Base-by-base conservation (phyloP, 2,113 vertebrate genomes). In the Trichechus manatus region DNA sequence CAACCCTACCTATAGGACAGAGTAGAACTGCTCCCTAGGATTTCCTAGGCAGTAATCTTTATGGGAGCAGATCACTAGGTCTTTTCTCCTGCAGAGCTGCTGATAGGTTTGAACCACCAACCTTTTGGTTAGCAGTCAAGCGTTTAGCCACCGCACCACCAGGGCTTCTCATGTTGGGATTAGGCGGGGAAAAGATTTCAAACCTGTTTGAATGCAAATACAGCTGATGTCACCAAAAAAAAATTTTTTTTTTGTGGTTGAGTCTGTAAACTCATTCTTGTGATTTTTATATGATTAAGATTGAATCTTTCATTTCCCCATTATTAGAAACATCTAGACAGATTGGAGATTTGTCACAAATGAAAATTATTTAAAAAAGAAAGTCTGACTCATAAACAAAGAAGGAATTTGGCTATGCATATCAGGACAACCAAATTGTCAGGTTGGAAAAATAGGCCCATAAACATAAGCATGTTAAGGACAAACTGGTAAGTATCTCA, bases 201-300 rank as follows among this genome's bases (percentile, higher is more conserved):
- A 7, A 36, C 25, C 29, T 8, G 29, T 87, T 93, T 95, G 66
- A 88, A 72, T 90, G 50, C 96, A 94, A 93, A 64, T n/a, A 61
- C 14, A 92, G 63, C 25, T 93, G 63, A 68, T 80, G 42, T 95
- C 31, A 39, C 36, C 22, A 70, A 66, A 70, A 83, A 63, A 22
- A 25, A 2, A 15, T 72, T 86, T 72, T 93, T 74, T 39, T 39
- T 39, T 39, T 88, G 53, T 82, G 20, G 39, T 33, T 79, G 36
- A 89, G 31, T 70, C 39, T 9, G 36, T 72, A 72, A 20, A 72
- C 17, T 72, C 36, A 80, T 83, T 92, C 81, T 25, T n/a, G 61
- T 78, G 63, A 64, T 6, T 79, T 14, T 1, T 25, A 3, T 86
- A n/a, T 42, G 8, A 94, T 83, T 85, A 85, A 80, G 86, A 80